Conservation (phyloP, 2,797 vertebrate genomes). For the Muraenolepis orangiensis region DNA sequence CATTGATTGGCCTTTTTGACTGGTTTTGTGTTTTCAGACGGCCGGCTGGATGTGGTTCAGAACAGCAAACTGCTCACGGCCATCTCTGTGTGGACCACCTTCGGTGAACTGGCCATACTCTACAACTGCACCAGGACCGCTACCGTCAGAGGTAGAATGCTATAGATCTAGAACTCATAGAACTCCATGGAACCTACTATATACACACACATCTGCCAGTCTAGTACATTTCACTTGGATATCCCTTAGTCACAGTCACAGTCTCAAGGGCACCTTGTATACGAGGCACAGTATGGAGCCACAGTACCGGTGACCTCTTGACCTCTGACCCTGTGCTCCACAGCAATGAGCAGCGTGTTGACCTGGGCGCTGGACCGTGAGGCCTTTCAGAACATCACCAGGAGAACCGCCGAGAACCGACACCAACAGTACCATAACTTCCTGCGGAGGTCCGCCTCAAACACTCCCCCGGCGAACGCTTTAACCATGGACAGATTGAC, state of each 20-base stretch:
- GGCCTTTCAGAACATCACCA: conserved; percentile 95
- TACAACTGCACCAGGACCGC: conserved; percentile 93
- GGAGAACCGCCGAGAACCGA: conserved; percentile 85
- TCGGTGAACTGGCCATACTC: conserved; percentile 90
- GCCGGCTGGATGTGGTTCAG: conserved; percentile 88
- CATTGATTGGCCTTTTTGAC: conserved; percentile 46
- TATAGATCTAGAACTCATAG: background rate
- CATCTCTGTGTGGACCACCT: conserved; percentile 85
- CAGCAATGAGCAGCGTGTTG: conserved; percentile 84
- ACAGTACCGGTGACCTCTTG: background rate
- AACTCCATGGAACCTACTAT: background rate
- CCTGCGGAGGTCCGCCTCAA: conserved; percentile 68
- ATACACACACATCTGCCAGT: background rate
- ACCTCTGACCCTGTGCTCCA: conserved; percentile 39
- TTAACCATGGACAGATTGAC: background rate
- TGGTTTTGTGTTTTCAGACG: conserved; percentile 72
- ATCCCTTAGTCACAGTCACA: background rate
- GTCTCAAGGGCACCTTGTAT: background rate
- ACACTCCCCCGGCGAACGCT: background rate
- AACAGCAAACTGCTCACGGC: conserved; percentile 84
- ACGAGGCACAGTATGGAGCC: background rate
- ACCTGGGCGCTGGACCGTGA: conserved; percentile 92
- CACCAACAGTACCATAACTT: conserved; percentile 89
- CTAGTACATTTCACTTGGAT: background rate
- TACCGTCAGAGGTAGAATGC: conserved; percentile 82